Conservation (phyloP, 1,140 invertebrate species). For the Tetranychus urticae region DNA sequence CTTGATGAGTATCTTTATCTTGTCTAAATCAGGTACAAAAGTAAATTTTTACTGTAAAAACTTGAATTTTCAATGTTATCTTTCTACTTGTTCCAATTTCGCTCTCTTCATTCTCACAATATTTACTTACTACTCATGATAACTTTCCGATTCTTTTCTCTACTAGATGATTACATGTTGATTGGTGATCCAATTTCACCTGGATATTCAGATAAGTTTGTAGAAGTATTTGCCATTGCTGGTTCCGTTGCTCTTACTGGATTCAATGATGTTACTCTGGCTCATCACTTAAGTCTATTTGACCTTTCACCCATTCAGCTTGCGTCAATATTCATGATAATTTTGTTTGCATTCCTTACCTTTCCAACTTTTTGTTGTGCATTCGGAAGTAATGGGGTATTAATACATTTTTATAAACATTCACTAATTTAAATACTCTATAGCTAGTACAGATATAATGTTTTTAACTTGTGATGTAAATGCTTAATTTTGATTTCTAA, state of each 20-base stretch:
- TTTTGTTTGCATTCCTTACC: conserved; percentile 54
- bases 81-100: too few species aligned
- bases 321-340: conserved; percentile 64
- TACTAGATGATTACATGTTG: background rate
- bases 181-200: conserved; percentile 6
- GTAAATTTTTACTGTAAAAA: conserved; percentile 13
- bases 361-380: conserved; percentile 55
- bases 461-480: too few species aligned
- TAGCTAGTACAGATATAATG: too few species aligned
- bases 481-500: too few species aligned
- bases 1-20: conserved; percentile 40
- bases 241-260: conserved; percentile 15
- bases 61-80: conserved; percentile 16
- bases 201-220: conserved; percentile 2
- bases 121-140: conserved; percentile 17
- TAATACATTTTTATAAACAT: too few species aligned
- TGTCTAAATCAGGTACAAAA: conserved; percentile 24
- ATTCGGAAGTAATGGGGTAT: conserved; percentile 33
- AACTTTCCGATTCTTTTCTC: background rate
- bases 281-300: conserved; percentile 16
- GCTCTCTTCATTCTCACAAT: conserved; percentile 15
- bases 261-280: conserved; percentile 20
- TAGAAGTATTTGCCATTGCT: conserved; percentile 11
- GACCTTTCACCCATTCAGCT: conserved; percentile 39
- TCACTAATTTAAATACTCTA: background rate